These are phyloP conservation scores for Grantiella picta DNA, from an alignment of 2,113 vertebrate species.

Conservation along the genomic window DNA sequence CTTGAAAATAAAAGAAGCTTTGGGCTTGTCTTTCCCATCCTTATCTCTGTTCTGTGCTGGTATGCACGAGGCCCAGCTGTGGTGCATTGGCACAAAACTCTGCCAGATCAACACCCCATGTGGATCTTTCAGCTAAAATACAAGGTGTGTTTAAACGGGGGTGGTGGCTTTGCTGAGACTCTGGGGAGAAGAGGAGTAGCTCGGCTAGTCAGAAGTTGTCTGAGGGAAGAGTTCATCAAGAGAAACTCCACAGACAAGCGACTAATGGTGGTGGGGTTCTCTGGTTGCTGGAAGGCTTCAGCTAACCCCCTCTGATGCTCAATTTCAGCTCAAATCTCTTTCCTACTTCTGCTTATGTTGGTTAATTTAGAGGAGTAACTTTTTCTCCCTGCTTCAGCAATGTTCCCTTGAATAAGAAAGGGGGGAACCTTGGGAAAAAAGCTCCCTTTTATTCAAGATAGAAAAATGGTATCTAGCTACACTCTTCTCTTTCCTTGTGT, in stretches of 20 bases:
- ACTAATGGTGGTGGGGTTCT: not conserved
- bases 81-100: not conserved
- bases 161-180: rapidly evolving
- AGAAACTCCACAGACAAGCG: not conserved
- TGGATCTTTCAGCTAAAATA: not conserved
- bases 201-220: not conserved
- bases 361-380: not conserved
- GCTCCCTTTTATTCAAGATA: not conserved
- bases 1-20: not conserved
- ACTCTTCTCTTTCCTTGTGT: not conserved
- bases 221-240: not conserved
- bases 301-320: not conserved
- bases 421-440: not conserved
- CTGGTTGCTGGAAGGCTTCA: not conserved
- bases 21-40: not conserved
- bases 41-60: not conserved
- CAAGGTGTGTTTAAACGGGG: not conserved
- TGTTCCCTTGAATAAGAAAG: not conserved
- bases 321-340: rapidly evolving
- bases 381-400: not conserved
- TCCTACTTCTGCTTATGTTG: not conserved
- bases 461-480: not conserved
- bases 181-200: rapidly evolving
- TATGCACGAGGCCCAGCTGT: not conserved
- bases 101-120: not conserved